Base-by-base conservation (phyloP, 2,797 vertebrate genomes). In the Aulostomus chinensis region DNA sequence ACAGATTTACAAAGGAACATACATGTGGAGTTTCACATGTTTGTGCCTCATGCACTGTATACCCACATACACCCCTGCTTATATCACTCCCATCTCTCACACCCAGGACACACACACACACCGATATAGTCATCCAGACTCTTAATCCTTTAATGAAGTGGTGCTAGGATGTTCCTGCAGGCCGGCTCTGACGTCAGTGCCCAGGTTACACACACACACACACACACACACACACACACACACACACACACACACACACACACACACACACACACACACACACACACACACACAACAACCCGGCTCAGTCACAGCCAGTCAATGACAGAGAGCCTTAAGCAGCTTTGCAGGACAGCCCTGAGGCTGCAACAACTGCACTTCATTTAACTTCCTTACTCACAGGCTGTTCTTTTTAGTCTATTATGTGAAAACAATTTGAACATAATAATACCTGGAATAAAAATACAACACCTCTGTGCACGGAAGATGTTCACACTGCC, bases 131-230 rank as follows among this genome's bases (percentile, higher is more conserved):
- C 39, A 52, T 4, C 11, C 51, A 73, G 43, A 58, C 18, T 58
- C 10, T 18, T 86, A 87, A 89, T 87, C 88, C 80, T 51, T 36
- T 87, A 71, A 86, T 15, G 34, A 74, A 85, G 60, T 80, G 17
- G 76, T 75, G 77, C 71, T 73, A 85, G 76, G 87, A 87, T 90
- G 86, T 89, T 87, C 86, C 56, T 13, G n/a, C 25, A 17, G 63
- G 56, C 53, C 22, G 43, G 26, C 18, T 26, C 35, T 81, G 76
- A 86, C 69, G 64, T 87, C 61, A 82, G 41, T 4, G 50, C 51
- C 55, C 50, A 68, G 18, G 13, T n/a, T 41, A 35, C 41, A 22
- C 21, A 36, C 12, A 28, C 3, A 26, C 37, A 7, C 37, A 24
- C 37, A 20, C 49, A 32, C 12, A 31, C 35, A 7, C 24, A 25